A percentile compares a stretch with the other conserved stretches of the same genome.
phyloP scores from a whole-genome alignment of 2,797 vertebrate genomes.

The Menidia menidia region DNA sequence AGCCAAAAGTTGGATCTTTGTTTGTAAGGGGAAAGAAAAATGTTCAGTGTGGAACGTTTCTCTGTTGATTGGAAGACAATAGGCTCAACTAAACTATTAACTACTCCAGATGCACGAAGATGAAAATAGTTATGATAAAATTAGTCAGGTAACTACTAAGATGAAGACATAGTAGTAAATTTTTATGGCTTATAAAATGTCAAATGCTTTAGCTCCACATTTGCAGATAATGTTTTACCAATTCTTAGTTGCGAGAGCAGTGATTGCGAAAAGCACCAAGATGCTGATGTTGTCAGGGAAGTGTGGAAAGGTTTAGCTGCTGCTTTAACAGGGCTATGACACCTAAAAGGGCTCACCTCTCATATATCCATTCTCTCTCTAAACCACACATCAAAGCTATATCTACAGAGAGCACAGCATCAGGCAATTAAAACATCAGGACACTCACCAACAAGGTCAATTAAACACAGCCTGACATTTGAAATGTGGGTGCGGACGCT shows the following conservation, averaged over 20 bases:
- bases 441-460: conserved; percentile 32
- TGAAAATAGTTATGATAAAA: not conserved
- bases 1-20: no score
- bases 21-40: not conserved
- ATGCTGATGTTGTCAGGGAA: not conserved
- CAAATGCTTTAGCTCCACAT: not conserved
- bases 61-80: conserved; percentile 1
- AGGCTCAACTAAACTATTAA: not conserved
- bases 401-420: conserved; percentile 4
- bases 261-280: conserved; percentile 8
- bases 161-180: no score
- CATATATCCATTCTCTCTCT: conserved; percentile 39
- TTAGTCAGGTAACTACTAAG: no score
- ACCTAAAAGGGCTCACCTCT: not conserved
- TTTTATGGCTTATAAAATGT: not conserved
- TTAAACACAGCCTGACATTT: conserved; percentile 66
- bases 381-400: conserved; percentile 18
- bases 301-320: conserved; percentile 4
- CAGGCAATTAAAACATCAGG: conserved; percentile 25
- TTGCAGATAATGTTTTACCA: not conserved
- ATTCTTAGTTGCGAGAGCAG: not conserved
- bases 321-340: not conserved
- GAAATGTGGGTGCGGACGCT: conserved; percentile 24
- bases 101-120: not conserved
- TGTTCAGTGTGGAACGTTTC: not conserved